phyloP scores from a whole-genome alignment of 1,140 invertebrate genomes.

The Ceratitis capitata region DNA sequence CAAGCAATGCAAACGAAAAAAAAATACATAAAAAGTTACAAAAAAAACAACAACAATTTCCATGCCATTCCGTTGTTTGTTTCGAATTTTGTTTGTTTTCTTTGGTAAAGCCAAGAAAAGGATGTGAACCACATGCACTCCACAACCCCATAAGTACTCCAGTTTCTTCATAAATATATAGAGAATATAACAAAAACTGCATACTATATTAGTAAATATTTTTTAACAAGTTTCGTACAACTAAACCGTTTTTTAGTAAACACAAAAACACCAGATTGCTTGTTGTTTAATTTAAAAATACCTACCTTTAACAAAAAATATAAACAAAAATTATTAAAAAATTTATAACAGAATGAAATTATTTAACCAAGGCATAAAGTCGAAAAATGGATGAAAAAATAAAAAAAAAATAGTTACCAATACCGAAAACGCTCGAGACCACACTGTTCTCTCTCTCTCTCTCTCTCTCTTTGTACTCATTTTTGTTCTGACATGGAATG shows the following conservation, averaged over 20 bases:
- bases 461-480: constrained; percentile 9
- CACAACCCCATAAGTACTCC: constrained; percentile 15
- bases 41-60: constrained; percentile 4
- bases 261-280: background rate
- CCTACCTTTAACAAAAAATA: background rate
- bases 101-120: constrained; percentile 62
- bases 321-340: background rate
- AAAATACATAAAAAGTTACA: background rate
- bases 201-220: background rate
- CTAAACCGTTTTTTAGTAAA: background rate
- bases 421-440: background rate
- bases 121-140: constrained; percentile 62
- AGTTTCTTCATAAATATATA: background rate
- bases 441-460: no score
- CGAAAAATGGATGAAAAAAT: background rate
- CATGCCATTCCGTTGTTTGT: constrained; percentile 56
- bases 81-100: constrained; percentile 64
- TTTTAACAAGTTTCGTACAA: background rate
- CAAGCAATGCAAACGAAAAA: background rate
- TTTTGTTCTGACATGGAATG: constrained; percentile 33
- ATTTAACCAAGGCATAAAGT: background rate
- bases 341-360: background rate
- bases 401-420: background rate
- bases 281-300: background rate
- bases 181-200: no score